A percentile compares a stretch with the other conserved stretches of the same genome.
Conservation (phyloP, 2,113 vertebrate genomes). For the Antechinus flavipes region DNA sequence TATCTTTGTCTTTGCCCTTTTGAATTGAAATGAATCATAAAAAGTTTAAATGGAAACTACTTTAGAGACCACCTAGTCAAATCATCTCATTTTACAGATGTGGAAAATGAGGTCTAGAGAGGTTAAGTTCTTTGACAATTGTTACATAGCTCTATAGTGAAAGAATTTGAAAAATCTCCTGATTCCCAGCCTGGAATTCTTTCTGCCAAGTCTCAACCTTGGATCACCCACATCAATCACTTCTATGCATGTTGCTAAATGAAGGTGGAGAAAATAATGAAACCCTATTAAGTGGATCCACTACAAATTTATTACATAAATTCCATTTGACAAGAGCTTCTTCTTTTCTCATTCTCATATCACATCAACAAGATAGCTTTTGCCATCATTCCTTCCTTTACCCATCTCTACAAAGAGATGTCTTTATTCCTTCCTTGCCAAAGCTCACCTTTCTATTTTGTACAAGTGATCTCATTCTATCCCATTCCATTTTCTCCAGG, state of each 20-base stretch:
- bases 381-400: not conserved
- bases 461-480: not conserved
- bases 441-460: not conserved
- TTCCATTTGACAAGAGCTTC: not conserved
- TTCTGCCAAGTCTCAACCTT: not conserved
- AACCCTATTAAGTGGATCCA: not conserved
- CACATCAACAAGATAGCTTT: not conserved
- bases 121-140: not conserved
- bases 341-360: not conserved
- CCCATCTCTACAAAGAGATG: not conserved
- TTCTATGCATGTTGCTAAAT: not conserved
- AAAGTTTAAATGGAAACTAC: no score
- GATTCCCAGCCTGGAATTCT: not conserved
- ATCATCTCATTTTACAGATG: not conserved
- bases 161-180: not conserved
- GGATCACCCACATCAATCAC: not conserved
- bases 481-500: not conserved
- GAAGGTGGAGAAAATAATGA: not conserved
- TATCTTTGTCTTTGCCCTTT: no score
- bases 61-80: not conserved
- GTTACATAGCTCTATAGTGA: not conserved
- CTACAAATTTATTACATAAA: not conserved
- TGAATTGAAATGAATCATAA: no score
- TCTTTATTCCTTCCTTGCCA: not conserved
- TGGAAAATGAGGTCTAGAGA: not conserved